Percentiles rank a stretch among this genome's conserved stretches.
phyloP scores from a whole-genome alignment of 2,888 invertebrate genomes.

The Ernsta delagoae region DNA sequence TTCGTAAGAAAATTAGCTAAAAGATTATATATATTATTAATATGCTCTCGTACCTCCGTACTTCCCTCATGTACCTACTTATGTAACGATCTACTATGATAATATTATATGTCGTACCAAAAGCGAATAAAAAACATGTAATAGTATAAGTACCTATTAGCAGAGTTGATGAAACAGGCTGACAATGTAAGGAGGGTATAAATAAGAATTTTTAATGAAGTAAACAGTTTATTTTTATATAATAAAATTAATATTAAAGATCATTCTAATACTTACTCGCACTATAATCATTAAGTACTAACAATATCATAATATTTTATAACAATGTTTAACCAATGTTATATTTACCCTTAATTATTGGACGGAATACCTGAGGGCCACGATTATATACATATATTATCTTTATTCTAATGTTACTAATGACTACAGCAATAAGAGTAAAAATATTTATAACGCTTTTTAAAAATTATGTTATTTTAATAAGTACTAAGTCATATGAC shows the following conservation, averaged over 20 bases:
- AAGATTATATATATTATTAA: too few relatives aligned
- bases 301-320: slow-evolving; percentile 7
- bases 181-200: neutral
- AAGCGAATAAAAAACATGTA: too few relatives aligned
- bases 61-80: too few relatives aligned
- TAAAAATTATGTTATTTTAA: too few relatives aligned
- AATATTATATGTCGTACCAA: too few relatives aligned
- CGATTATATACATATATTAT: slow-evolving; percentile 50
- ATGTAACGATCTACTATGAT: too few relatives aligned
- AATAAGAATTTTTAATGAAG: neutral
- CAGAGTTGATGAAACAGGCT: too few relatives aligned
- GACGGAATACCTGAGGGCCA: slow-evolving; percentile 74
- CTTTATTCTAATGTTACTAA: neutral
- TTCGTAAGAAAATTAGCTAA: too few relatives aligned
- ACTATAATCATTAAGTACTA: neutral
- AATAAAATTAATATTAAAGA: neutral
- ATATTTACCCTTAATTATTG: slow-evolving; percentile 48
- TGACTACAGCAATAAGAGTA: slow-evolving; percentile 9
- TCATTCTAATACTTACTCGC: neutral
- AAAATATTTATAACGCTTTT: too few relatives aligned
- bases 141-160: too few relatives aligned
- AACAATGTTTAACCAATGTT: slow-evolving; percentile 12
- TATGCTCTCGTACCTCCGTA: too few relatives aligned
- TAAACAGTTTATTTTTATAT: slow-evolving; percentile 5
- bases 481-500: too few relatives aligned